Evolutionary conservation across 2,888 invertebrate genomes (phyloP), one percentile per base, ranked within the genome.

Genomic region (Plagodis pulveraria): DNA sequence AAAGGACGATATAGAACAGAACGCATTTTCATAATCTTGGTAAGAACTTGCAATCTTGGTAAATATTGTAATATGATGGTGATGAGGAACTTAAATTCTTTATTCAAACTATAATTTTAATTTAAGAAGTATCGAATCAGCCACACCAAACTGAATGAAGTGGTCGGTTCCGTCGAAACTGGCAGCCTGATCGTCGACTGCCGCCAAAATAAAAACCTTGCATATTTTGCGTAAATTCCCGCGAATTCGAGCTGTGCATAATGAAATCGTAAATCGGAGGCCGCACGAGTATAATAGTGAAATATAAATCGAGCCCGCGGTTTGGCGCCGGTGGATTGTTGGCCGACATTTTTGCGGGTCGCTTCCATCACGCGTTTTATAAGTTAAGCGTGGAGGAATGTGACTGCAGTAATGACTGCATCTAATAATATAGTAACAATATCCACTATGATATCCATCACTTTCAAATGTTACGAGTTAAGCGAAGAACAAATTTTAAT

Each of bases 211-310:
- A 78, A 77, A 78, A 78, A 74, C 69, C 72, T 72, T 70, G 73
- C 77, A 72, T 73, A 74, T 73, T 73, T 77, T 76, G 77, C 73
- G 58, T 63, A 58, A 58, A 63, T 64, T 75, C 72, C 68, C 73
- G 66, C 71, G 74, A 69, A 73, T 73, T 70, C 72, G 71, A 70
- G 67, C 67, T 63, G 66, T 63, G 80, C 79, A 81, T 85, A 86
- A 86, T 86, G 85, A 84, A 86, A 86, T 84, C 86, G 86, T 88
- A 86, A 87, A 87, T 87, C 83, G 83, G 76, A 71, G 69, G 72
- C 73, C 70, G 72, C 74, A 62, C 70, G 70, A 72, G 75, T 74
- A 76, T 80, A 78, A 80, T 81, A 81, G 80, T 83, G 83, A 83
- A 80, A 84, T 82, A 86, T 86, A 87, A 87, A 87, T 86, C 77